These are phyloP conservation scores for Fregata magnificens DNA, from an alignment of 2,113 vertebrate genomes.

Conservation along the genomic window DNA sequence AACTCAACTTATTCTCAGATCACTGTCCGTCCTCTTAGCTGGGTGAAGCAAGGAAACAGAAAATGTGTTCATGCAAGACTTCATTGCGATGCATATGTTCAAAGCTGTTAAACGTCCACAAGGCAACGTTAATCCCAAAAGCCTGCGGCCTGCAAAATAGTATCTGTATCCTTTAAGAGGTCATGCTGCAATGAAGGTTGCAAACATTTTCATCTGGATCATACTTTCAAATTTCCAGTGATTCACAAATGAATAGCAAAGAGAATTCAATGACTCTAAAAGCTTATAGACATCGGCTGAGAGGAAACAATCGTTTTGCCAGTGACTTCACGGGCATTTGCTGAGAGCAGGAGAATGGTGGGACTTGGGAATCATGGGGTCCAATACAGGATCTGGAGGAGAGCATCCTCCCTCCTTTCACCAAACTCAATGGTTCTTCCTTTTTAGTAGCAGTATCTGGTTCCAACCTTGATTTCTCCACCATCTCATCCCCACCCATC, in stretches of 20 bases:
- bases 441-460: background rate
- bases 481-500: background rate
- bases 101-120: background rate
- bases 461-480: background rate
- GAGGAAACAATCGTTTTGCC: background rate
- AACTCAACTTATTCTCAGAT: background rate
- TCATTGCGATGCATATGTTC: background rate
- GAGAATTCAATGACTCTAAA: background rate
- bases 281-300: background rate
- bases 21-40: background rate
- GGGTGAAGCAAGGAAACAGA: background rate
- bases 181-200: background rate
- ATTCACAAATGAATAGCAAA: background rate
- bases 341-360: background rate
- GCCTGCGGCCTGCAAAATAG: background rate
- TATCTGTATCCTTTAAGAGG: background rate
- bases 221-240: background rate
- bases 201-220: background rate
- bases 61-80: background rate
- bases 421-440: background rate
- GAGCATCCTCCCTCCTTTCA: background rate
- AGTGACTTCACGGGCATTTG: background rate
- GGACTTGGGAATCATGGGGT: background rate
- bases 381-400: background rate
- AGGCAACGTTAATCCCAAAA: background rate